phyloP scores from a whole-genome alignment of 2,797 vertebrate species.

The Microchirus variegatus region DNA sequence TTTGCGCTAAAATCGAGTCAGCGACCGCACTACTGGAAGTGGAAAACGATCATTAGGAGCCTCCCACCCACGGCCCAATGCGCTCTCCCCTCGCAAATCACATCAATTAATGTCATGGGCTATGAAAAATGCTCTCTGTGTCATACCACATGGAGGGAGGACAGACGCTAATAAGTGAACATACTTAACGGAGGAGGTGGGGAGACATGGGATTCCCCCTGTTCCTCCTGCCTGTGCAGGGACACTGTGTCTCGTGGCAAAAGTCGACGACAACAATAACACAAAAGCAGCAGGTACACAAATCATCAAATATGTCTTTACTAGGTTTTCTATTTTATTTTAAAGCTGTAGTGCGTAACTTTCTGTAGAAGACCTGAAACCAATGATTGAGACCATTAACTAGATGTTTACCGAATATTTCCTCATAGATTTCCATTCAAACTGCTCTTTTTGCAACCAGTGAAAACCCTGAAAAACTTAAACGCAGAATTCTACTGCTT shows the following conservation, averaged over 20 bases:
- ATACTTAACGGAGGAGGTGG: conserved; percentile 81
- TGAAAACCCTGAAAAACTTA: too few species aligned
- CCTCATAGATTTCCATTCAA: too few species aligned
- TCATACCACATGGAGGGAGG: conserved; percentile 80
- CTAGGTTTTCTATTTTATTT: too few species aligned
- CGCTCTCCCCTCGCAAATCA: conserved; percentile 83
- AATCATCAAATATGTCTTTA: conserved; percentile 20
- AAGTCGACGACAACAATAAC: conserved; percentile 44
- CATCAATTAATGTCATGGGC: conserved; percentile 84
- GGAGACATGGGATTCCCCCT: conserved; percentile 78
- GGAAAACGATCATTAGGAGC: conserved; percentile 85
- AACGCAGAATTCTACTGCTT: too few species aligned
- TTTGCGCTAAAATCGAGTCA: conserved; percentile 81
- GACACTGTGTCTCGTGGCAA: conserved; percentile 41
- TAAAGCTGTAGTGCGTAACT: too few species aligned
- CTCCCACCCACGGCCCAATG: conserved; percentile 84
- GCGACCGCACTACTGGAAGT: conserved; percentile 82
- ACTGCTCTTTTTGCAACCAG: too few species aligned
- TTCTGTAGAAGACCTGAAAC: too few species aligned
- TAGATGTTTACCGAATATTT: too few species aligned
- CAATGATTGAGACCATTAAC: too few species aligned
- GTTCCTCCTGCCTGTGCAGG: conserved; percentile 58
- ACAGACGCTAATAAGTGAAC: conserved; percentile 81
- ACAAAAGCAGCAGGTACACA: conserved; percentile 60
- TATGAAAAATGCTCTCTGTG: conserved; percentile 82